Evolutionary conservation across 2,797 vertebrate genomes (phyloP).

Genomic region (Pteropus rufus): DNA sequence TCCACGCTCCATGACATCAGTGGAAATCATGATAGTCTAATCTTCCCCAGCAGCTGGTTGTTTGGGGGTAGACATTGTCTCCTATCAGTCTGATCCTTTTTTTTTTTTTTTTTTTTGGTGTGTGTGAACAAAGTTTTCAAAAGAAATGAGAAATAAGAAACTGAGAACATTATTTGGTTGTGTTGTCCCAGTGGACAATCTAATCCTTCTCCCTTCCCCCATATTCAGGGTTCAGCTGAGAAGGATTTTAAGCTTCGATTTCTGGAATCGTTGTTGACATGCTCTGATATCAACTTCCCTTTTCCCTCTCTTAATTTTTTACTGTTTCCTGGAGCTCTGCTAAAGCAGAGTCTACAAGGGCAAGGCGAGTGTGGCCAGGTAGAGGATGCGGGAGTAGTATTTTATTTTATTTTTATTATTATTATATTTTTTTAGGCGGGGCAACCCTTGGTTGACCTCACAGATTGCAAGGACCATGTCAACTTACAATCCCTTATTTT

Average conservation of each 20-base stretch:
- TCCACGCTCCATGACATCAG: neutral
- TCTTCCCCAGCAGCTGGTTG: neutral
- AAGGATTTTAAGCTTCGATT: neutral
- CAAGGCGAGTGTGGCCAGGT: neutral
- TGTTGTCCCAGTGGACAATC: neutral
- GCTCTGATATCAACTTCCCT: neutral
- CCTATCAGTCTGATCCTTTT: neutral
- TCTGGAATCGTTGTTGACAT: neutral
- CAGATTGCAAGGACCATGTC: no score
- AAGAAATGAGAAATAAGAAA: neutral
- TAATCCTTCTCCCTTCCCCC: neutral
- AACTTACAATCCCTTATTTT: no score
- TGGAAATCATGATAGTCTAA: fast-evolving
- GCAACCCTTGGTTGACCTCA: no score
- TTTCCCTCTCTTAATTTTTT: neutral
- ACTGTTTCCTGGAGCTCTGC: neutral
- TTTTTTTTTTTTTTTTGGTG: no score
- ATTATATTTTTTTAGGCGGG: no score
- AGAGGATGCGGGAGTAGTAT: neutral
- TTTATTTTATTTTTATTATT: no score
- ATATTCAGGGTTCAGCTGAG: neutral
- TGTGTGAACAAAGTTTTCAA: neutral
- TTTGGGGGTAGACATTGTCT: neutral
- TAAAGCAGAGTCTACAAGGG: neutral
- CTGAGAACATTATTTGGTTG: neutral